A percentile compares a stretch with the other conserved stretches of the same genome.
phyloP scores from a whole-genome alignment of 1,140 invertebrate species.

The Oryctes rhinoceros region DNA sequence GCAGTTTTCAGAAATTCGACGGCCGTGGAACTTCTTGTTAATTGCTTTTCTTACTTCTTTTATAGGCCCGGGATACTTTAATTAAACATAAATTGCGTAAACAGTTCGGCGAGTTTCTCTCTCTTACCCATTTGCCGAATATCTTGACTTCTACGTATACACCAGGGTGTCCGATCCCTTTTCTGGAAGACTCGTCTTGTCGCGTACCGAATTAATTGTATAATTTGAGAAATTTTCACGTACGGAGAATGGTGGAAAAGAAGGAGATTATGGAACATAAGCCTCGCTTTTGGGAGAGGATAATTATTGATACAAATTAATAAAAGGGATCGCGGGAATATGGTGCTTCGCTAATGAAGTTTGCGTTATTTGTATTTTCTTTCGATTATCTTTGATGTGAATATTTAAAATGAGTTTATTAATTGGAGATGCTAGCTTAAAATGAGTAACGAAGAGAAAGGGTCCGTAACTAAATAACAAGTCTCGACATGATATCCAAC shows the following conservation, averaged over 20 bases:
- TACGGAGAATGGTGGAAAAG: neutral
- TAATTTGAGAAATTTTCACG: conserved; percentile 28
- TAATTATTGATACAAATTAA: conserved; percentile 12
- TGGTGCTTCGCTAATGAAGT: neutral
- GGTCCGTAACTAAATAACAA: too few species aligned
- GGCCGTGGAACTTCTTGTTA: conserved; percentile 29
- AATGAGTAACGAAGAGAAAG: too few species aligned
- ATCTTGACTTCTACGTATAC: neutral
- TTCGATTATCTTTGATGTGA: neutral
- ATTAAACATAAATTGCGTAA: conserved; percentile 38
- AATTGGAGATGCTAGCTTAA: too few species aligned
- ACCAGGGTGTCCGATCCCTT: neutral
- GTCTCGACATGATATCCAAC: too few species aligned
- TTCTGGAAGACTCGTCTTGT: neutral
- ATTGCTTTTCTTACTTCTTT: conserved; percentile 37
- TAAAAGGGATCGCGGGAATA: neutral
- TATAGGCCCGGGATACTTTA: conserved; percentile 33
- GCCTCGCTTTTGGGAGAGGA: neutral
- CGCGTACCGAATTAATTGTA: conserved; percentile 7
- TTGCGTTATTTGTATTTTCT: neutral
- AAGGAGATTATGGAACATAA: neutral
- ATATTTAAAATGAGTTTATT: too few species aligned
- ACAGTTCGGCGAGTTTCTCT: neutral
- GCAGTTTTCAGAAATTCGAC: conserved; percentile 30
- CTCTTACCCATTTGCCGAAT: neutral